These are phyloP conservation scores for Dicyrtoma fusca DNA, from an alignment of 2,888 invertebrate species.

Conservation along the genomic window DNA sequence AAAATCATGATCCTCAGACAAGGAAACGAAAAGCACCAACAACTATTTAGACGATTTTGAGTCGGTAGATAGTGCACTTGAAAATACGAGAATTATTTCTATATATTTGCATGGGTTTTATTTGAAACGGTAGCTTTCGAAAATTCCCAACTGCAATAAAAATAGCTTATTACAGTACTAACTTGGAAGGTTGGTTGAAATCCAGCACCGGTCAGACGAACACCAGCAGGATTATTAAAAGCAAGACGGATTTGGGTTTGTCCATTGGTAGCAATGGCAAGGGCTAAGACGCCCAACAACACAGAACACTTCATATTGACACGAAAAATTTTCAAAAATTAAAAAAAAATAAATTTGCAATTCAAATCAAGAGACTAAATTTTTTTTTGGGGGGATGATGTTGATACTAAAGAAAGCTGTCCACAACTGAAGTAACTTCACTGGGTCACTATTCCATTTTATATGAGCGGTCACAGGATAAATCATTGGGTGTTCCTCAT, in stretches of 20 bases:
- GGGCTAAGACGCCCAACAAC: constrained; percentile 53
- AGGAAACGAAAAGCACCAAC: no score
- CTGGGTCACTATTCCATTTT: constrained; percentile 34
- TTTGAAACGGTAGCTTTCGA: no score
- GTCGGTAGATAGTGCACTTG: no score
- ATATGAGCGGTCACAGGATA: constrained; percentile 31
- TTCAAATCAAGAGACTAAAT: not conserved
- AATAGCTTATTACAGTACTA: no score
- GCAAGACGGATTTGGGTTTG: constrained; percentile 60
- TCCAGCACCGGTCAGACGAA: constrained; percentile 60
- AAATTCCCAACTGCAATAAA: no score
- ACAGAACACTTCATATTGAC: constrained; percentile 46
- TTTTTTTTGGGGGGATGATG: constrained; percentile 17
- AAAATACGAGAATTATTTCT: no score
- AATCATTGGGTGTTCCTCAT: constrained; percentile 19
- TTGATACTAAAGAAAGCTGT: constrained; percentile 24
- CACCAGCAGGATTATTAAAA: constrained; percentile 64
- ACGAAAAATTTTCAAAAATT: constrained; percentile 8
- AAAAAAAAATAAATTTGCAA: constrained; percentile 10
- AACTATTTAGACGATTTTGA: no score
- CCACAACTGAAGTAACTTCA: constrained; percentile 28
- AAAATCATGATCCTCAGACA: not conserved
- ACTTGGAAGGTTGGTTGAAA: constrained; percentile 44
- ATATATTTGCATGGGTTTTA: no score
- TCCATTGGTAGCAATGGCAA: constrained; percentile 46